These are phyloP conservation scores for Prorops nasuta DNA, from an alignment of 1,140 invertebrate genomes.

Conservation along the genomic window DNA sequence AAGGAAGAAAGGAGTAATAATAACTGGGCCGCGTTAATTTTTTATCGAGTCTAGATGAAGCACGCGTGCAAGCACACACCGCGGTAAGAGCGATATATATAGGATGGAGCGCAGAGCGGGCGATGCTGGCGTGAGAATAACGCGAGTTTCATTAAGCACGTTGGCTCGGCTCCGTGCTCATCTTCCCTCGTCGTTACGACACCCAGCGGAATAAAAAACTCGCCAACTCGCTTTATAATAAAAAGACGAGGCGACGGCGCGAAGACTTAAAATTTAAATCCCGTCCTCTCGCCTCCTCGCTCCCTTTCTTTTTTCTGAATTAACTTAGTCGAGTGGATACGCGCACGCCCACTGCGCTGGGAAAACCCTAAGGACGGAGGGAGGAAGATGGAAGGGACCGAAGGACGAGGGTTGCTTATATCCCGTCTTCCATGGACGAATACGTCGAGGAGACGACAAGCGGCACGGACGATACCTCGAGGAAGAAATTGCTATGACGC, in stretches of 20 bases:
- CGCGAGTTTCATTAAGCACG: conserved; percentile 14
- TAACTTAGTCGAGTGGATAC: background rate
- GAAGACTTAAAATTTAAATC: conserved; percentile 10
- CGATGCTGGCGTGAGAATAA: background rate
- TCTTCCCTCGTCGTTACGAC: background rate
- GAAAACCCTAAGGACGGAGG: too few relatives aligned
- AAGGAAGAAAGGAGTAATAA: background rate
- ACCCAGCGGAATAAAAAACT: conserved; percentile 2
- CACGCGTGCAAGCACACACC: background rate
- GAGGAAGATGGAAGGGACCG: too few relatives aligned
- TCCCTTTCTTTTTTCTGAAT: background rate
- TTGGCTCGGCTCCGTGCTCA: background rate
- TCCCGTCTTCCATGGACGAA: too few relatives aligned
- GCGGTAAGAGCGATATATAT: too few relatives aligned
- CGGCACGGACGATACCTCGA: too few relatives aligned
- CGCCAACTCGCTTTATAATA: background rate
- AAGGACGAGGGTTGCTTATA: too few relatives aligned
- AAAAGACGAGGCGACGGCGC: background rate
- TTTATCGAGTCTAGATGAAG: background rate
- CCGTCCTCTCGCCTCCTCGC: too few relatives aligned
- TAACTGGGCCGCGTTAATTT: background rate
- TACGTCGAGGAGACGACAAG: too few relatives aligned
- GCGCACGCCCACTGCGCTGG: background rate
- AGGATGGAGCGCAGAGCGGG: too few relatives aligned
- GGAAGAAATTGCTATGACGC: too few relatives aligned